Evolutionary conservation across 2,888 invertebrate genomes (phyloP).

Genomic region (Malthinus seriepunctatus): DNA sequence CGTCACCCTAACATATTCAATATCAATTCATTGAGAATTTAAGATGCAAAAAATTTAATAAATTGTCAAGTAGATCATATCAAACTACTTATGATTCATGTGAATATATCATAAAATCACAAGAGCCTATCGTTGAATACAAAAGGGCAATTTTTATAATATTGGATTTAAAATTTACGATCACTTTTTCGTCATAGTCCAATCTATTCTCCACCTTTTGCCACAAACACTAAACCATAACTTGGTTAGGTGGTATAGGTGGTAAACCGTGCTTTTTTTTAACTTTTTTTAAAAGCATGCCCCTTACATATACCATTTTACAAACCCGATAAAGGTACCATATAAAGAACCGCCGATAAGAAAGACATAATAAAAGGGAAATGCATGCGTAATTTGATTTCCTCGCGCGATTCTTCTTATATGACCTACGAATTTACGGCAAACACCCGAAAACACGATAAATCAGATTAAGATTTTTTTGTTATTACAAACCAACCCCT

Average conservation of each 20-base stretch:
- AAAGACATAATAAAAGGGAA: conserved; percentile 48
- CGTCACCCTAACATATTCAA: not conserved
- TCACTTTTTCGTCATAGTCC: conserved; percentile 38
- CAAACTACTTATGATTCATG: conserved; percentile 3
- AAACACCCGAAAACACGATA: conserved; percentile 42
- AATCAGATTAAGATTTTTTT: conserved; percentile 47
- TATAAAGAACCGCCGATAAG: conserved; percentile 49
- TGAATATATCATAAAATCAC: conserved; percentile 5
- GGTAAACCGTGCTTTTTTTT: conserved; percentile 32
- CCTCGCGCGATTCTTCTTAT: conserved; percentile 38
- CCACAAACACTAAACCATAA: conserved; percentile 33
- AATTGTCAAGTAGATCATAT: conserved; percentile 3
- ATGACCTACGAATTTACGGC: conserved; percentile 37
- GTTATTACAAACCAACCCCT: conserved; percentile 41
- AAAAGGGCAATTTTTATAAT: conserved; percentile 20
- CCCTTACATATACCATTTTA: conserved; percentile 35
- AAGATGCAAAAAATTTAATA: conserved; percentile 2
- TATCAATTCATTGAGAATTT: conserved; percentile 1
- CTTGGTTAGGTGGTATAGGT: conserved; percentile 30
- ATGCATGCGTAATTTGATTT: conserved; percentile 54
- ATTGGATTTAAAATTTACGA: conserved; percentile 40
- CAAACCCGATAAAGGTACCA: conserved; percentile 46
- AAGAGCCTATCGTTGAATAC: conserved; percentile 4
- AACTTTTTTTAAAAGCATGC: conserved; percentile 18
- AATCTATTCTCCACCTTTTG: conserved; percentile 45